Percentiles rank a stretch among this genome's conserved stretches.
Conservation (phyloP, 2,888 invertebrate genomes). For the Drosophila vallismaia region DNA sequence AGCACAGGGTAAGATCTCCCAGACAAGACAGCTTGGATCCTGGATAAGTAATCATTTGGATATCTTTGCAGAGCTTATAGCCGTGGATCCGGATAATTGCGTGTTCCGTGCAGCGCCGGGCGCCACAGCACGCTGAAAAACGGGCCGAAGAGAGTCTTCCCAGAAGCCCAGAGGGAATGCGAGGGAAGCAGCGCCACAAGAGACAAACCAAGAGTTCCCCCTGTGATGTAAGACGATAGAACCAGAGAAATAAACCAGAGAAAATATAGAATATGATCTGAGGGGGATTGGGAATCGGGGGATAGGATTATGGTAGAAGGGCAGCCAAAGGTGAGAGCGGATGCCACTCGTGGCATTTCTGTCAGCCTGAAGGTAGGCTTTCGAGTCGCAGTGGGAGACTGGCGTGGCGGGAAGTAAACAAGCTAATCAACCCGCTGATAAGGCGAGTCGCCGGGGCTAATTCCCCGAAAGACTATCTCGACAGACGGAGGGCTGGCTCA, state of each 20-base stretch:
- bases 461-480: not conserved
- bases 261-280: not conserved
- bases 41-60: not conserved
- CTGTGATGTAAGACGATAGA: slow-evolving; percentile 47
- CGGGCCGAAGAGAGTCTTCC: not conserved
- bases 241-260: slow-evolving; percentile 21
- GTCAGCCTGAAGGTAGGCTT: slow-evolving; percentile 7
- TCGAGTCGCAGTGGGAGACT: too few species aligned
- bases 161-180: slow-evolving; percentile 1
- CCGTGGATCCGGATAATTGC: slow-evolving; percentile 62
- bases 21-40: not conserved
- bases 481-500: slow-evolving; percentile 11
- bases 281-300: not conserved
- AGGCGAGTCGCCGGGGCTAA: slow-evolving; percentile 23
- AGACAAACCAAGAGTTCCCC: slow-evolving; percentile 42
- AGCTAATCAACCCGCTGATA: slow-evolving; percentile 15
- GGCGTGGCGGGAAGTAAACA: not conserved
- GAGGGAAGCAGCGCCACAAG: slow-evolving; percentile 4
- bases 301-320: not conserved
- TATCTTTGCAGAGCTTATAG: slow-evolving; percentile 51
- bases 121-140: slow-evolving; percentile 46
- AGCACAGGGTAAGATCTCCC: slow-evolving; percentile 44
- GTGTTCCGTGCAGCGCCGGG: slow-evolving; percentile 54
- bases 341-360: not conserved
- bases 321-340: not conserved